These are phyloP conservation scores for Sicus ferrugineus DNA, from an alignment of 2,888 invertebrate genomes.

Conservation along the genomic window DNA sequence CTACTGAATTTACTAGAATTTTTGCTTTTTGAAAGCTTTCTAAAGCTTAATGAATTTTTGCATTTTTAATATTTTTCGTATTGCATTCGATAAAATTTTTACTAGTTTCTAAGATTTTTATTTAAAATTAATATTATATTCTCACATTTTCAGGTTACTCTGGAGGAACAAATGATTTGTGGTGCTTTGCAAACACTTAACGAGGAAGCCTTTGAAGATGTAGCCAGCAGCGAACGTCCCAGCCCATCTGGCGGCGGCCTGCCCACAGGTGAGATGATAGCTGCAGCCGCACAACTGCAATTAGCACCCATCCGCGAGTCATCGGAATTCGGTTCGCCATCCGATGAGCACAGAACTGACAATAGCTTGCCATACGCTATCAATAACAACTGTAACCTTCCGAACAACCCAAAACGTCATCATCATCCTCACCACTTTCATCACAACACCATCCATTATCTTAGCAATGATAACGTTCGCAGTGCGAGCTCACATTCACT, in stretches of 20 bases:
- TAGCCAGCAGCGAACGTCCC: conserved; percentile 75
- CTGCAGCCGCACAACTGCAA: conserved; percentile 62
- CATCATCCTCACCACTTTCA: conserved; percentile 43
- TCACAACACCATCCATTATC: conserved; percentile 40
- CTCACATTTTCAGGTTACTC: conserved; percentile 75
- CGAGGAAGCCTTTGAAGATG: conserved; percentile 93
- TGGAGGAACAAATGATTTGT: conserved; percentile 95
- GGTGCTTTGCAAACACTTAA: conserved; percentile 91
- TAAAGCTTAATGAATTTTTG: too few relatives aligned
- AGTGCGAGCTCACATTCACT: conserved; percentile 59
- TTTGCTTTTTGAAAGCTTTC: not conserved
- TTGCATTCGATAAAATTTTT: not conserved
- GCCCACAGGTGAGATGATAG: conserved; percentile 66
- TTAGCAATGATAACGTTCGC: conserved; percentile 53
- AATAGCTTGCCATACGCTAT: conserved; percentile 49
- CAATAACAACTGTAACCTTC: conserved; percentile 50
- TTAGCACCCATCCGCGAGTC: conserved; percentile 65
- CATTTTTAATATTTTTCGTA: not conserved
- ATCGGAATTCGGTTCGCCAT: conserved; percentile 64
- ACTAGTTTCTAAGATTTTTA: not conserved
- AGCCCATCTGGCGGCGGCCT: conserved; percentile 67
- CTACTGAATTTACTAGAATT: too few relatives aligned
- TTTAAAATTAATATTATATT: not conserved
- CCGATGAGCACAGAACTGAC: conserved; percentile 59
- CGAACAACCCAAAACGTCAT: conserved; percentile 44